phyloP scores from a whole-genome alignment of 2,113 vertebrate genomes.

The Pundamilia nyererei region DNA sequence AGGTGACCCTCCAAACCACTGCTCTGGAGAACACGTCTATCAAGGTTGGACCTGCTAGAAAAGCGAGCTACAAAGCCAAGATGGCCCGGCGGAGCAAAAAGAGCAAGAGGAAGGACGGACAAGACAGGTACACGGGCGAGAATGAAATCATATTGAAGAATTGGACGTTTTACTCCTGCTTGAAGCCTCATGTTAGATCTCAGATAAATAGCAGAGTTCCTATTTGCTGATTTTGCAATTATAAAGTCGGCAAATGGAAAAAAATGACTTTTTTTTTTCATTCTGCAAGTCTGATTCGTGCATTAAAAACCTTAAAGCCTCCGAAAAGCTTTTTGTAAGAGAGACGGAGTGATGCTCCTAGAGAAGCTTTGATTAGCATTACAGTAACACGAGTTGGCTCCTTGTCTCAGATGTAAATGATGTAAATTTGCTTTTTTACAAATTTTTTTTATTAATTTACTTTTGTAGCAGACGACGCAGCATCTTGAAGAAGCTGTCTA shows the following conservation, averaged over 20 bases:
- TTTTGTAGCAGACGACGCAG: constrained; percentile 70
- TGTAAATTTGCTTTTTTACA: neutral
- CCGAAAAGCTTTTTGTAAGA: neutral
- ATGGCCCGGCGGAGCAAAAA: constrained; percentile 90
- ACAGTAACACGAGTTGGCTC: neutral
- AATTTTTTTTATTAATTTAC: neutral
- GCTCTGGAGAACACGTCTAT: constrained; percentile 94
- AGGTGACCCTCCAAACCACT: constrained; percentile 84
- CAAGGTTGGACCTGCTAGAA: constrained; percentile 86
- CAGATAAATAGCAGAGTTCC: neutral
- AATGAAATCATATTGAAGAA: neutral
- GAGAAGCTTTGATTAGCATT: neutral
- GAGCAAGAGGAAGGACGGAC: constrained; percentile 81
- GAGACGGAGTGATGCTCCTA: neutral
- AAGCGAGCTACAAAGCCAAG: constrained; percentile 81
- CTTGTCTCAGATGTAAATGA: neutral
- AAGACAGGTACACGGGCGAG: constrained; percentile 76
- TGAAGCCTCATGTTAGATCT: neutral
- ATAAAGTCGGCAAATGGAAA: neutral
- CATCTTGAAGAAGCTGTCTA: constrained; percentile 88
- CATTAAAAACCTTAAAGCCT: neutral
- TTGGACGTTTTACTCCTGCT: neutral
- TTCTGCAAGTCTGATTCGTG: neutral
- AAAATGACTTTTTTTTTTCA: neutral
- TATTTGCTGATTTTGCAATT: neutral